These are phyloP conservation scores for Mythimna loreyi DNA, from an alignment of 2,888 invertebrate species.

Conservation along the genomic window DNA sequence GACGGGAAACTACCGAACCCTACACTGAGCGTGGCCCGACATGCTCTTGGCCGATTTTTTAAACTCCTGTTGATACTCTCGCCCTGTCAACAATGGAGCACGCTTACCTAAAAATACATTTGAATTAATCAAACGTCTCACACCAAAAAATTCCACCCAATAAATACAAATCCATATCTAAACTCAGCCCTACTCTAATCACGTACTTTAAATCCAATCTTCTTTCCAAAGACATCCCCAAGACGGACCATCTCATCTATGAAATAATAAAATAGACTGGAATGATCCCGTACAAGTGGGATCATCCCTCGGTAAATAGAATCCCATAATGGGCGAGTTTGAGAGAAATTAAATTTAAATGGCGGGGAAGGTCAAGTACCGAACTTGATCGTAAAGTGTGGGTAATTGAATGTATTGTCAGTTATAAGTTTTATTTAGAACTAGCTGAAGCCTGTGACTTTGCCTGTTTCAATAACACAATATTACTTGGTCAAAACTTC, in stretches of 20 bases:
- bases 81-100: too few relatives aligned
- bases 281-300: conserved; percentile 58
- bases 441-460: not conserved
- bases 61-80: too few relatives aligned
- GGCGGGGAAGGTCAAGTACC: conserved; percentile 53
- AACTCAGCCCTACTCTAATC: not conserved
- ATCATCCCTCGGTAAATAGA: conserved; percentile 72
- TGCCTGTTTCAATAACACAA: not conserved
- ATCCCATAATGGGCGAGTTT: conserved; percentile 71
- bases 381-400: conserved; percentile 30
- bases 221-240: conserved; percentile 6
- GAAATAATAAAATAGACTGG: conserved; percentile 68
- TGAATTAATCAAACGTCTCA: too few relatives aligned
- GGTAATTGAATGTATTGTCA: conserved; percentile 41
- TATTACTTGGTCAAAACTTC: too few relatives aligned
- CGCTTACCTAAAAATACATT: too few relatives aligned
- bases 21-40: too few relatives aligned
- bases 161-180: not conserved
- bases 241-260: conserved; percentile 47
- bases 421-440: conserved; percentile 34
- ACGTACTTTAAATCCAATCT: conserved; percentile 22
- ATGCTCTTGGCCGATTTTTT: too few relatives aligned
- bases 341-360: conserved; percentile 72
- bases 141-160: too few relatives aligned
- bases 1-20: too few relatives aligned